Conservation (phyloP, 2,888 invertebrate species). For the Spodoptera exigua region DNA sequence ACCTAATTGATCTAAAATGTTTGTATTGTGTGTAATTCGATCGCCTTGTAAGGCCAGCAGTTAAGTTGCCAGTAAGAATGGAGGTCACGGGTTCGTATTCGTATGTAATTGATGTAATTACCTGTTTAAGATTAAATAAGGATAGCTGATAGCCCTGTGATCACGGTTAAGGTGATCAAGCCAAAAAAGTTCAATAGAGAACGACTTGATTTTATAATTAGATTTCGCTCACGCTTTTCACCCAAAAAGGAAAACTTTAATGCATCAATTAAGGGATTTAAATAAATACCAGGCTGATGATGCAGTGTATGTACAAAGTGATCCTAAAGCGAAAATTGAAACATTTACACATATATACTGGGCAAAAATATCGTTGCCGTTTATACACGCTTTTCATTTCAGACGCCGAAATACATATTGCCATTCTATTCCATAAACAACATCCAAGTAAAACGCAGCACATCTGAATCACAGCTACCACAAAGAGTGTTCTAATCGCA, state of each 20-base stretch:
- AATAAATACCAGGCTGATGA: conserved; percentile 33
- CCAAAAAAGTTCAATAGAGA: conserved; percentile 33
- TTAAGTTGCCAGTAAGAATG: conserved; percentile 46
- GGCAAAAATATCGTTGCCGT: conserved; percentile 16
- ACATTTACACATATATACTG: conserved; percentile 15
- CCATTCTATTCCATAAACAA: conserved; percentile 38
- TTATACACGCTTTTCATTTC: conserved; percentile 32
- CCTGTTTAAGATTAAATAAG: conserved; percentile 42
- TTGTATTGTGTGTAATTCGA: conserved; percentile 59
- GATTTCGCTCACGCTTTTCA: conserved; percentile 24
- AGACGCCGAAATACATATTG: conserved; percentile 39
- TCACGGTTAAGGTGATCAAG: conserved; percentile 35
- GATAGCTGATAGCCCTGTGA: conserved; percentile 29
- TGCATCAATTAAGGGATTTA: conserved; percentile 42
- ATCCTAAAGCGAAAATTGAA: conserved; percentile 16
- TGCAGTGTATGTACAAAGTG: conserved; percentile 16
- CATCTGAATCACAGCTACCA: conserved; percentile 61
- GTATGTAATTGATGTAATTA: conserved; percentile 49
- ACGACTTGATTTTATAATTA: conserved; percentile 16
- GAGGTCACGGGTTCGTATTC: conserved; percentile 44
- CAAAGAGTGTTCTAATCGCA: conserved; percentile 66
- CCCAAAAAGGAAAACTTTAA: conserved; percentile 31
- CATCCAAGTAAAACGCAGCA: conserved; percentile 44
- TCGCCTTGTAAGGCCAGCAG: conserved; percentile 48
- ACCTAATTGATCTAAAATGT: conserved; percentile 58